These are phyloP conservation scores for Hyposmocoma kahamanoa DNA, from an alignment of 1,140 invertebrate genomes.

Conservation along the genomic window DNA sequence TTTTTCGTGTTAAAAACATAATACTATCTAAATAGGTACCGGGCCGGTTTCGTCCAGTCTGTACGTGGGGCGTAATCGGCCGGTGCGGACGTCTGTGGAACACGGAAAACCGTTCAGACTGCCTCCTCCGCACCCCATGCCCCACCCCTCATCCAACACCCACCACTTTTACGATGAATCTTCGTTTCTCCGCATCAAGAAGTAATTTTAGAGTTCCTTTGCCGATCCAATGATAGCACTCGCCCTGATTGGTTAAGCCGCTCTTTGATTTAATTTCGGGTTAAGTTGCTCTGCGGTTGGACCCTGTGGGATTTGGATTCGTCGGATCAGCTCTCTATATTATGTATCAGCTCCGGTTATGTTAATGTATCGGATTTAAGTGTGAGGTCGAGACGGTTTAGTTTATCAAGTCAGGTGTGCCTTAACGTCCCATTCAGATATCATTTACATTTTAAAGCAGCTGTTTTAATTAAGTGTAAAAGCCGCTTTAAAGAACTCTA, in stretches of 20 bases:
- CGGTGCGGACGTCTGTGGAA: constrained; percentile 55
- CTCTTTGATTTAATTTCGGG: constrained; percentile 73
- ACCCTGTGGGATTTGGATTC: constrained; percentile 46
- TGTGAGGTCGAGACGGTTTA: too few relatives aligned
- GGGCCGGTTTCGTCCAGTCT: constrained; percentile 35
- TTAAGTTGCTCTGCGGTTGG: constrained; percentile 62
- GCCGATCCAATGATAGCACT: constrained; percentile 73
- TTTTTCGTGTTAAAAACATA: constrained; percentile 69
- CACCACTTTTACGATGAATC: constrained; percentile 73
- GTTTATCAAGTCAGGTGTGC: too few relatives aligned
- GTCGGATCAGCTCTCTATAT: constrained; percentile 15
- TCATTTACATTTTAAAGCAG: too few relatives aligned
- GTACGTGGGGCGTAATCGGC: constrained; percentile 63
- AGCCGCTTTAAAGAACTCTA: too few relatives aligned
- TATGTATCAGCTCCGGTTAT: constrained; percentile 24
- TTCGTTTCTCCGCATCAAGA: constrained; percentile 73
- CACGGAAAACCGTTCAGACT: constrained; percentile 72
- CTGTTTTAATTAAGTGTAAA: too few relatives aligned
- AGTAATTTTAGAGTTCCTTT: constrained; percentile 73
- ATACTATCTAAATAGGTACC: constrained; percentile 59
- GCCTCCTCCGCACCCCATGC: constrained; percentile 30
- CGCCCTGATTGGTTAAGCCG: constrained; percentile 69
- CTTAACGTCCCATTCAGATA: too few relatives aligned
- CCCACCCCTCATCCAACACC: constrained; percentile 27
- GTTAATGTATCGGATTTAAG: constrained; percentile 20